A percentile compares a stretch with the other conserved stretches of the same genome.
Conservation (phyloP, 2,888 invertebrate genomes). For the Dicroscelio sp. region DNA sequence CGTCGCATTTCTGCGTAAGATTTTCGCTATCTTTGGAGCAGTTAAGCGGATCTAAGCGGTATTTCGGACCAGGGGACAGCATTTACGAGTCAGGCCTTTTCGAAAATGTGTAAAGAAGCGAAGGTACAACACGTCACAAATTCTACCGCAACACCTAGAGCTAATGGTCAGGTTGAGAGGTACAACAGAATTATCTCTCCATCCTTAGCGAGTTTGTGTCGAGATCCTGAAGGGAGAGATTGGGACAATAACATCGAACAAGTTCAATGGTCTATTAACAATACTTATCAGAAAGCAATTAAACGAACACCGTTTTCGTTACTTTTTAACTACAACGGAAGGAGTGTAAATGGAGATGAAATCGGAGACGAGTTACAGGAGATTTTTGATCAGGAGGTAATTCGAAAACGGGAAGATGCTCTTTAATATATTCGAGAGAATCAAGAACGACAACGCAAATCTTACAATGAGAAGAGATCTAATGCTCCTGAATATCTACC, state of each 20-base stretch:
- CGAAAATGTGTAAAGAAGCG: slow-evolving; percentile 87
- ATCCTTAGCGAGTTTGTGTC: slow-evolving; percentile 29
- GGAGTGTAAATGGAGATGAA: slow-evolving; percentile 33
- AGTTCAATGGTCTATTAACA: slow-evolving; percentile 46
- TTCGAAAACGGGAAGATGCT: not conserved
- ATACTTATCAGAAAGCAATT: slow-evolving; percentile 48
- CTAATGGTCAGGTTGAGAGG: slow-evolving; percentile 89
- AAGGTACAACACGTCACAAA: slow-evolving; percentile 86
- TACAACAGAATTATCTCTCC: slow-evolving; percentile 55
- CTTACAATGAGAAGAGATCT: not conserved
- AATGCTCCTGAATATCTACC: slow-evolving; percentile 72
- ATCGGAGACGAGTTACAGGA: slow-evolving; percentile 33
- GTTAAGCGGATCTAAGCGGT: slow-evolving; percentile 86
- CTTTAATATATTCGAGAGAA: not conserved
- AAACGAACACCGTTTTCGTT: slow-evolving; percentile 41
- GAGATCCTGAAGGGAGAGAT: slow-evolving; percentile 29
- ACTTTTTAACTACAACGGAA: slow-evolving; percentile 17
- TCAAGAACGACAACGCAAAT: slow-evolving; percentile 10
- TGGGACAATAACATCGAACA: slow-evolving; percentile 42
- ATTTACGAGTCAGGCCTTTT: slow-evolving; percentile 88
- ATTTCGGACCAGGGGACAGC: slow-evolving; percentile 90
- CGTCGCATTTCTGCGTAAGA: slow-evolving; percentile 76
- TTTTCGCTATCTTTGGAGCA: slow-evolving; percentile 44
- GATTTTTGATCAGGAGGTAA: slow-evolving; percentile 13
- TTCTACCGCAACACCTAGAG: slow-evolving; percentile 81